These are phyloP conservation scores for Arctopsyche grandis DNA, from an alignment of 1,140 invertebrate genomes.

Conservation along the genomic window DNA sequence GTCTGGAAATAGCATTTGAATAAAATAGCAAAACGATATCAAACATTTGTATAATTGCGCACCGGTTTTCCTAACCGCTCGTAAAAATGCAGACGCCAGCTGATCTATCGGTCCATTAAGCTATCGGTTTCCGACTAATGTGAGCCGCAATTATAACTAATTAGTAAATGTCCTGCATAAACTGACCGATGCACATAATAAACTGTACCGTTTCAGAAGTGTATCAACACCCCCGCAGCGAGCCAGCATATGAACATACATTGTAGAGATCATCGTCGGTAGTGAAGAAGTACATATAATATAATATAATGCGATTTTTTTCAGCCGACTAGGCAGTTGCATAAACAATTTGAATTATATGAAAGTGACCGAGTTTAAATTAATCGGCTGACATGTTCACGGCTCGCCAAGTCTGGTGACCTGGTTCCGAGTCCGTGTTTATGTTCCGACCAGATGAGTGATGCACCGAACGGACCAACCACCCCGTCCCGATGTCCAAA, in stretches of 20 bases:
- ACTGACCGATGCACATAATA: slow-evolving; percentile 9
- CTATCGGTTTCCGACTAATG: slow-evolving; percentile 16
- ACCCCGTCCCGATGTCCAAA: not conserved
- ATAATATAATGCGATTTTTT: too few relatives aligned
- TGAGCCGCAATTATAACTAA: slow-evolving; percentile 7
- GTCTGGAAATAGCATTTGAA: not conserved
- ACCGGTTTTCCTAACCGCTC: not conserved
- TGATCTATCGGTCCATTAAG: slow-evolving; percentile 16
- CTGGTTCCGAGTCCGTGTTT: slow-evolving; percentile 16
- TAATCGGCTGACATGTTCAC: slow-evolving; percentile 12
- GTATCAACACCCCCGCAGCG: too few relatives aligned
- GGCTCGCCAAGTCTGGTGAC: slow-evolving; percentile 24
- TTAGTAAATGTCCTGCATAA: not conserved
- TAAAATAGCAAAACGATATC: too few relatives aligned
- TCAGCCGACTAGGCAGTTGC: not conserved
- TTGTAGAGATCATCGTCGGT: too few relatives aligned
- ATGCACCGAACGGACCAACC: not conserved
- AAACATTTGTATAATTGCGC: not conserved
- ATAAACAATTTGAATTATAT: slow-evolving; percentile 31
- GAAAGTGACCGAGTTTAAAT: slow-evolving; percentile 28
- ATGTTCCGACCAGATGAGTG: slow-evolving; percentile 17
- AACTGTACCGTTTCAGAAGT: not conserved
- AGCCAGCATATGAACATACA: too few relatives aligned
- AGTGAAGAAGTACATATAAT: too few relatives aligned
- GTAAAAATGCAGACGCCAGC: not conserved